Percentiles rank a stretch among this genome's conserved stretches.
phyloP scores from a whole-genome alignment of 2,797 vertebrate species.

The Helostoma temminkii region DNA sequence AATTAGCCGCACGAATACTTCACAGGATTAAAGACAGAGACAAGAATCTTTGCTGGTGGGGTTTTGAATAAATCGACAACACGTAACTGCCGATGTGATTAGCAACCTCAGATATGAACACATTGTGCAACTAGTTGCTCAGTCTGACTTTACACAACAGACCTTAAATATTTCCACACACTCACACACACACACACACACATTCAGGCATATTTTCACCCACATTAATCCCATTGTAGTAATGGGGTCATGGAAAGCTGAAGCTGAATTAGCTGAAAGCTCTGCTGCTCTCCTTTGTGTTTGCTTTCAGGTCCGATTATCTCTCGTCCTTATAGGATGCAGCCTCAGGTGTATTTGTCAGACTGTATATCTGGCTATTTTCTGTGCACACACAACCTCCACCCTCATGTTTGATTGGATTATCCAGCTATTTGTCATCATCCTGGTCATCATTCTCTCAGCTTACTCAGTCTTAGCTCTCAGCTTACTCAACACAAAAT shows the following conservation, averaged over 20 bases:
- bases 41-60: neutral
- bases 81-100: slow-evolving; percentile 16
- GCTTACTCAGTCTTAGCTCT: neutral
- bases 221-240: slow-evolving; percentile 40
- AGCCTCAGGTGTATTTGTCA: slow-evolving; percentile 21
- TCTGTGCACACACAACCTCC: neutral
- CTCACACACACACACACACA: slow-evolving; percentile 10
- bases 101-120: slow-evolving; percentile 20
- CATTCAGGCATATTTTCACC: slow-evolving; percentile 43
- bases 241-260: slow-evolving; percentile 56
- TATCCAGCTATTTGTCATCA: neutral
- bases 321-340: neutral
- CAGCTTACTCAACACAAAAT: too few species aligned
- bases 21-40: slow-evolving; percentile 7
- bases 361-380: neutral
- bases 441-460: too few species aligned
- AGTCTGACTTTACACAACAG: slow-evolving; percentile 60
- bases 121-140: slow-evolving; percentile 50
- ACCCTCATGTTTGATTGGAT: neutral
- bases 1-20: neutral
- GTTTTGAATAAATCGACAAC: slow-evolving; percentile 7
- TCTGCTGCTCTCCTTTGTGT: slow-evolving; percentile 22
- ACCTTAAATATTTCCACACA: slow-evolving; percentile 42
- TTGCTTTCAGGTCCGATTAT: slow-evolving; percentile 14
- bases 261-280: slow-evolving; percentile 39